These are phyloP conservation scores for Scalopus aquaticus DNA, from an alignment of 2,113 vertebrate species.

Conservation along the genomic window DNA sequence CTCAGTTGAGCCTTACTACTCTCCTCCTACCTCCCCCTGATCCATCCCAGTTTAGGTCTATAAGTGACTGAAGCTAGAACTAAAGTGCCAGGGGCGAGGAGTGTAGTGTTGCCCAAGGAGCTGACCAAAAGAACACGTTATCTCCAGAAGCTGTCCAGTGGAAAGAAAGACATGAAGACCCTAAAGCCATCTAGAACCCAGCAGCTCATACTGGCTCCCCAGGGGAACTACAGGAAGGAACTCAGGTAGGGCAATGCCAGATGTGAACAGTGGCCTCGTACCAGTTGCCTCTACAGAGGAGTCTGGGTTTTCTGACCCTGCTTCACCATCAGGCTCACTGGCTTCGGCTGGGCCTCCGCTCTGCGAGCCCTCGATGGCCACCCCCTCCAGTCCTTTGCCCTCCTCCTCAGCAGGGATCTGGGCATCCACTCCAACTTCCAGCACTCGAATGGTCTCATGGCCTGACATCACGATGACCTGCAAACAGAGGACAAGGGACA, in stretches of 20 bases:
- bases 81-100: neutral
- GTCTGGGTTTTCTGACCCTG: conserved; percentile 55
- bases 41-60: neutral
- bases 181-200: neutral
- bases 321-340: conserved; percentile 49
- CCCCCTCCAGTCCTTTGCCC: conserved; percentile 78
- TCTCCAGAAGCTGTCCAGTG: neutral
- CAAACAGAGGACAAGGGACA: neutral
- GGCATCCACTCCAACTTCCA: conserved; percentile 94
- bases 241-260: neutral
- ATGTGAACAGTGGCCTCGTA: conserved; percentile 58
- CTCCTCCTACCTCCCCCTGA: neutral
- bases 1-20: neutral
- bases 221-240: neutral
- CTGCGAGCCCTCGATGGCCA: conserved; percentile 65
- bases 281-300: conserved; percentile 74
- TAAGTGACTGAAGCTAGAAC: neutral
- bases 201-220: neutral
- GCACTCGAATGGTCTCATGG: conserved; percentile 96
- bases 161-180: neutral
- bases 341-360: conserved; percentile 48
- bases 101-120: neutral
- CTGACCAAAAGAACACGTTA: neutral
- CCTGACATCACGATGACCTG: conserved; percentile 98
- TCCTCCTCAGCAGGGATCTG: conserved; percentile 85